Conservation (phyloP, 2,888 invertebrate species). For the Drosophila nigritarsus region DNA sequence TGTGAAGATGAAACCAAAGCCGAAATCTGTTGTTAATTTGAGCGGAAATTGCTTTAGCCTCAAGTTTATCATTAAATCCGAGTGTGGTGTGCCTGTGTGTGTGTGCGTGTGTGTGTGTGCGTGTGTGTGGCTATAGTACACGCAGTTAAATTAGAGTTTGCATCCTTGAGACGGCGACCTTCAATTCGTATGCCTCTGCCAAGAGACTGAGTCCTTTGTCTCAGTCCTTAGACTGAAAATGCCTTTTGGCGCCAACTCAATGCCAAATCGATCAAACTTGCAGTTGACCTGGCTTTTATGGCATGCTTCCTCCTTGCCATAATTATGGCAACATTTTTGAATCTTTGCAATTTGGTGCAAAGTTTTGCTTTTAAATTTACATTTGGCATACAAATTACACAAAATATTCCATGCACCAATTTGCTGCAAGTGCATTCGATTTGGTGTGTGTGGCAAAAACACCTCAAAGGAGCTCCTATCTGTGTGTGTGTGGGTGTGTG, state of each 20-base stretch:
- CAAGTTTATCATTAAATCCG: not conserved
- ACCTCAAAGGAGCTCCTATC: not conserved
- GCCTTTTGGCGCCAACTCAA: conserved; percentile 31
- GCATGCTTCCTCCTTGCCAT: not conserved
- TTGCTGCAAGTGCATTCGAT: not conserved
- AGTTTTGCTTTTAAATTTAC: conserved; percentile 11
- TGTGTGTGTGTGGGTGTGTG: conserved; percentile 4
- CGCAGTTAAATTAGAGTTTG: conserved; percentile 24
- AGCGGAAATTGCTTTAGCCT: conserved; percentile 16
- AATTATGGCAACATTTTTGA: conserved; percentile 17
- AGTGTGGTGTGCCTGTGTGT: not conserved
- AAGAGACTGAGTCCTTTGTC: conserved; percentile 41
- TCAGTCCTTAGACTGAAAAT: conserved; percentile 14
- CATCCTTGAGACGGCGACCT: conserved; percentile 32
- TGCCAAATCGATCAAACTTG: conserved; percentile 75
- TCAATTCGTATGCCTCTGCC: conserved; percentile 39
- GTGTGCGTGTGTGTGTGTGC: not conserved
- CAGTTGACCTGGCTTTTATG: conserved; percentile 39
- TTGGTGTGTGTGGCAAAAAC: conserved; percentile 13
- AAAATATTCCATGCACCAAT: conserved; percentile 4
- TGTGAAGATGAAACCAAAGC: conserved; percentile 5
- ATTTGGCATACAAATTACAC: conserved; percentile 6
- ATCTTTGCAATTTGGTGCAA: conserved; percentile 24
- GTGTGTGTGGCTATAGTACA: conserved; percentile 10
- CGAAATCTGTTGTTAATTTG: conserved; percentile 6